These are phyloP conservation scores for Thalassarche chlororhynchos DNA, from an alignment of 2,113 vertebrate species.

Conservation along the genomic window DNA sequence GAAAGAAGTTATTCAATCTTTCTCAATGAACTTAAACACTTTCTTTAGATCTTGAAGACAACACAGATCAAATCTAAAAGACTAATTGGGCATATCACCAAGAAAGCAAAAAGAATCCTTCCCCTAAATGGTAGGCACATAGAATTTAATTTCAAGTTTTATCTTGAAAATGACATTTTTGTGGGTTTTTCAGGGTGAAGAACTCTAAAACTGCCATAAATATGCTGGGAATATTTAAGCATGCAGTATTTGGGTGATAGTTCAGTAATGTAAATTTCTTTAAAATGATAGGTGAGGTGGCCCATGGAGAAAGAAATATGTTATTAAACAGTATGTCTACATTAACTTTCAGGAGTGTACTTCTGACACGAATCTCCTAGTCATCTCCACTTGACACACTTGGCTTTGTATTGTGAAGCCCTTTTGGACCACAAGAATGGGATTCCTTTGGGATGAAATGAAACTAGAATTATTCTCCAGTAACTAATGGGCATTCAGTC, in stretches of 20 bases:
- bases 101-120: background rate
- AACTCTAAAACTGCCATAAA: background rate
- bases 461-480: background rate
- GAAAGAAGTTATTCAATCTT: background rate
- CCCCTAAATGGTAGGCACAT: background rate
- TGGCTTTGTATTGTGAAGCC: background rate
- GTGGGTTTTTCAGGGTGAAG: background rate
- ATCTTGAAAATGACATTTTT: background rate
- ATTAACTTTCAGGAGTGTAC: background rate
- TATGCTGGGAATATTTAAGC: background rate
- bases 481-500: background rate
- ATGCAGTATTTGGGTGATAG: background rate
- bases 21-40: background rate
- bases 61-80: background rate
- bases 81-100: background rate
- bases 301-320: background rate
- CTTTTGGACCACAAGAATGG: background rate
- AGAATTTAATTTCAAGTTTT: background rate
- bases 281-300: background rate
- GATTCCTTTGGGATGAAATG: background rate
- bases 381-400: background rate
- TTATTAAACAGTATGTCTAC: background rate
- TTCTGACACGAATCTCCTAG: background rate
- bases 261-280: background rate
- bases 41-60: background rate